Base-by-base conservation (phyloP, 2,113 vertebrate genomes). In the Notothenia rossii region DNA sequence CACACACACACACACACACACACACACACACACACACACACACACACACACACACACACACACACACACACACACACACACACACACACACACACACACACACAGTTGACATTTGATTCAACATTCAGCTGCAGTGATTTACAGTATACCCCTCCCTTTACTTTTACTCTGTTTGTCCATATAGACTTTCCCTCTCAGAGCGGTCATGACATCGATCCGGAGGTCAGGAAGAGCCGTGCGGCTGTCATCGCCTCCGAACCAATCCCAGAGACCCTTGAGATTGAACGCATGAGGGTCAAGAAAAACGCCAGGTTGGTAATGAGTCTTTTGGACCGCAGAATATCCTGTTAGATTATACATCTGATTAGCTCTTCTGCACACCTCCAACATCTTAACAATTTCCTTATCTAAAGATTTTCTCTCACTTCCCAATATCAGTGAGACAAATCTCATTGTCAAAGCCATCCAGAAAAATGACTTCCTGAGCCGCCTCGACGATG, bases 401-500 rank as follows among this genome's bases (percentile, higher is more conserved):
- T 46, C 22, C 20, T 58, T 17, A 68, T 6, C 25, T 79, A 8
- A 60, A 33, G 1, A 33, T 48, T 48, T 18, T 55, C 22, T 75
- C 15, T 81, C 13, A 15, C 59, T 33, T 70, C 62, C 10, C 7
- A 14, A 68, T 29, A 5, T 40, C 91, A 96, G 95, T n/a, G 96
- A 96, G 79, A 90, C 88, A 0, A 61, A 48, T 70, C 90, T 95
- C 72, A 95, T 96, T 0, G 59, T 93, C 1, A 95, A 94, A 72
- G 93, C 95, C 0, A 94, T 96, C 71, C 83, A 89, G 69, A 94
- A 88, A 82, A 97, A 93, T 0, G 91, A 95, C 72, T 95, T 96
- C 87, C 92, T 96, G 79, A 93, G 91, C 56, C 94, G 94, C n/a
- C 91, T 97, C n/a, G 95, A 95, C 0, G 93, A 96, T 1, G 95